These are phyloP conservation scores for Noturus placidus DNA, from an alignment of 2,113 vertebrate genomes.

Conservation along the genomic window DNA sequence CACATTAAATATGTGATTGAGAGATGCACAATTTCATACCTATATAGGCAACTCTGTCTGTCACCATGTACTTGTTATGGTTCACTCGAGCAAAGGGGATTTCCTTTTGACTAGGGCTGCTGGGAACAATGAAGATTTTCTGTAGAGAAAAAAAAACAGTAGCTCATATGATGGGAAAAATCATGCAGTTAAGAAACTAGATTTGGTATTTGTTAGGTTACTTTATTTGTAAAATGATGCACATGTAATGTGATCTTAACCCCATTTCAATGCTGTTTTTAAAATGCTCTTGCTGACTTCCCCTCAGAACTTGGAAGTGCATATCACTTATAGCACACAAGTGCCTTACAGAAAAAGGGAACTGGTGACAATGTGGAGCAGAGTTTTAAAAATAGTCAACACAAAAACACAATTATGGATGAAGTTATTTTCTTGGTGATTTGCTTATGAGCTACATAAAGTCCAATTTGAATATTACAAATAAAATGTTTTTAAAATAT, in stretches of 20 bases:
- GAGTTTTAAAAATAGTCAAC: background rate
- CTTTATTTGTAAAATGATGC: background rate
- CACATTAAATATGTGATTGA: background rate
- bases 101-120: slow-evolving; percentile 67
- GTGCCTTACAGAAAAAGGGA: background rate
- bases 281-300: background rate
- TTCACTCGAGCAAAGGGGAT: slow-evolving; percentile 86
- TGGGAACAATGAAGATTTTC: slow-evolving; percentile 77
- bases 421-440: background rate
- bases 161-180: background rate
- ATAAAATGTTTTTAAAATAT: background rate
- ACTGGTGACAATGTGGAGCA: background rate
- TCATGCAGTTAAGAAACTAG: background rate
- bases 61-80: slow-evolving; percentile 95
- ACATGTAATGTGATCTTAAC: background rate
- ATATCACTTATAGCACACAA: background rate
- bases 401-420: background rate
- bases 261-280: background rate
- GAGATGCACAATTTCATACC: slow-evolving; percentile 65
- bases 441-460: background rate
- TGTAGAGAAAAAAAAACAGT: slow-evolving; percentile 43
- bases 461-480: no score
- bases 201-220: background rate
- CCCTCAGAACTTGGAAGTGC: background rate
- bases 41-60: slow-evolving; percentile 80